phyloP scores from a whole-genome alignment of 2,888 invertebrate species.

The Diachrysia chrysitis region DNA sequence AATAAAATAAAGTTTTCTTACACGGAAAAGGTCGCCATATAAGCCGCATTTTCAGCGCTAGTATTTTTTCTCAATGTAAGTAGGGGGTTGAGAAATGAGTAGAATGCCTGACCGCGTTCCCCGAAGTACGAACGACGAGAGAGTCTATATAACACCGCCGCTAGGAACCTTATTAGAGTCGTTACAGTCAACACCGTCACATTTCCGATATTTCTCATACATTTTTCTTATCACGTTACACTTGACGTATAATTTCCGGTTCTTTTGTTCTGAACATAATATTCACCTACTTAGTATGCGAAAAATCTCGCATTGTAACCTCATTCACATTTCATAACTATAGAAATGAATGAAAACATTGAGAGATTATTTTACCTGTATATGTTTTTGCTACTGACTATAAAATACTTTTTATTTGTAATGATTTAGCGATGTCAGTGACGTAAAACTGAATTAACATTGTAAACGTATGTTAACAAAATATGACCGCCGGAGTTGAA shows the following conservation, averaged over 20 bases:
- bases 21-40: conserved; percentile 22
- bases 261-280: conserved; percentile 27
- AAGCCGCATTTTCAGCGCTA: conserved; percentile 23
- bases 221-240: conserved; percentile 38
- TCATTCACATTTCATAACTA: conserved; percentile 22
- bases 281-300: conserved; percentile 21
- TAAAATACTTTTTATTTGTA: conserved; percentile 29
- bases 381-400: conserved; percentile 26
- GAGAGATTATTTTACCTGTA: conserved; percentile 16
- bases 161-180: conserved; percentile 17
- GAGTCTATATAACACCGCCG: not conserved
- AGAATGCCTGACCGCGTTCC: conserved; percentile 40
- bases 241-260: conserved; percentile 50
- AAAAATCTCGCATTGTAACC: not conserved
- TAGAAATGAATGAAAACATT: conserved; percentile 10
- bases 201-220: conserved; percentile 42
- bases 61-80: conserved; percentile 45
- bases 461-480: conserved; percentile 16
- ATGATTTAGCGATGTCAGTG: conserved; percentile 28
- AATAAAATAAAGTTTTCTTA: conserved; percentile 32
- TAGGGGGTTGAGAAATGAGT: conserved; percentile 22
- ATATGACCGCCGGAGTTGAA: conserved; percentile 12
- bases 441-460: conserved; percentile 36
- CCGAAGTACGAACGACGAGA: conserved; percentile 8
- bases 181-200: conserved; percentile 38